Conservation (phyloP, 1,140 invertebrate species). For the Bombus ignitus region DNA sequence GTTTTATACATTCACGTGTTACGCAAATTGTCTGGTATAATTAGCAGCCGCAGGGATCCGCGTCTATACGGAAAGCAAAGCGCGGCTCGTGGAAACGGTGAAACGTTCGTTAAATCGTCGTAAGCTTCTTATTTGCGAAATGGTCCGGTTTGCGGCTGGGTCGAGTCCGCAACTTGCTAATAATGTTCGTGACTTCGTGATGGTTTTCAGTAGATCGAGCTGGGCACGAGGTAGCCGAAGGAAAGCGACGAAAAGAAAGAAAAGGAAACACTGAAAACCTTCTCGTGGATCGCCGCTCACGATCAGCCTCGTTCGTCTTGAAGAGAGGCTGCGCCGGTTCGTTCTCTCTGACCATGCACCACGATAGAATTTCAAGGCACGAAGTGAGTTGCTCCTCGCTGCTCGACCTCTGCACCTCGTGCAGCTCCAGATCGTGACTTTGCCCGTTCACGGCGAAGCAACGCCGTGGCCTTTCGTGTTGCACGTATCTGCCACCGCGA, state of each 20-base stretch:
- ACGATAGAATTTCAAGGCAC: slow-evolving; percentile 63
- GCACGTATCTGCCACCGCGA: slow-evolving; percentile 49
- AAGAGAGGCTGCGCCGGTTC: neutral
- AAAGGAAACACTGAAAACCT: slow-evolving; percentile 48
- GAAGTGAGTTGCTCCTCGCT: slow-evolving; percentile 47
- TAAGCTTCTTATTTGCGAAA: slow-evolving; percentile 49
- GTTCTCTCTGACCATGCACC: slow-evolving; percentile 25
- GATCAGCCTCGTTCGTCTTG: slow-evolving; percentile 47
- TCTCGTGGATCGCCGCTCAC: slow-evolving; percentile 51
- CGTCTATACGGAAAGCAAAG: neutral
- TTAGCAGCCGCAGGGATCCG: neutral
- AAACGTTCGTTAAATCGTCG: slow-evolving; percentile 24
- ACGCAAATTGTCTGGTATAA: neutral
- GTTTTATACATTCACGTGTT: neutral
- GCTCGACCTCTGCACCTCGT: slow-evolving; percentile 59
- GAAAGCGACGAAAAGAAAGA: slow-evolving; percentile 30
- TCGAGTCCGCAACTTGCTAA: slow-evolving; percentile 73
- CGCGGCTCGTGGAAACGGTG: neutral
- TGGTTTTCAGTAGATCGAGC: slow-evolving; percentile 46
- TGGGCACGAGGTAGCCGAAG: neutral
- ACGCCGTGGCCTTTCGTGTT: slow-evolving; percentile 30
- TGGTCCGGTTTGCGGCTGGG: slow-evolving; percentile 40
- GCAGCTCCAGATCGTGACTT: slow-evolving; percentile 58
- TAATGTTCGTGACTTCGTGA: slow-evolving; percentile 77
- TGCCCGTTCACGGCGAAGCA: slow-evolving; percentile 49